These are phyloP conservation scores for Caenorhabditis parvicauda DNA, from an alignment of 2,888 invertebrate species.

Conservation along the genomic window DNA sequence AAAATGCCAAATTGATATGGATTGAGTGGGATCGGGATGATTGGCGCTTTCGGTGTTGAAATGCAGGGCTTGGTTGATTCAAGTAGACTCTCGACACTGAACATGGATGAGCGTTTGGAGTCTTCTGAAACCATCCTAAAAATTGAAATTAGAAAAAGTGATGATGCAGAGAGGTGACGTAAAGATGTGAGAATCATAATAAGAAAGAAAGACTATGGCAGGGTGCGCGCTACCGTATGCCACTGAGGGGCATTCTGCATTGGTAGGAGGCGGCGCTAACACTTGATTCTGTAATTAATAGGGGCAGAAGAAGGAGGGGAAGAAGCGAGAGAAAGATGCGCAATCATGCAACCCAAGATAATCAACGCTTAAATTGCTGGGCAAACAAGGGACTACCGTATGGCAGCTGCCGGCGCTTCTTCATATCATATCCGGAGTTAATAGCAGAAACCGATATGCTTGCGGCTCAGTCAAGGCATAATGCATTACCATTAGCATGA, in stretches of 20 bases:
- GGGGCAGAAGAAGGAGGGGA: conserved; percentile 9
- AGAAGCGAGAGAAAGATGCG: not conserved
- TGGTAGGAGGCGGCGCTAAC: conserved; percentile 3
- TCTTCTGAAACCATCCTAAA: conserved; percentile 28
- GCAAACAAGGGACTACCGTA: conserved; percentile 19
- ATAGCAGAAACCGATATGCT: conserved; percentile 13
- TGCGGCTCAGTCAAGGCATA: not conserved
- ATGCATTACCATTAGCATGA: not conserved
- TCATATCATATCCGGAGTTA: no score
- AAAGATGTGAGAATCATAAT: not conserved
- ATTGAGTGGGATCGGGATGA: conserved; percentile 9
- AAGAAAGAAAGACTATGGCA: not conserved
- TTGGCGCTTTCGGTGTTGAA: conserved; percentile 23
- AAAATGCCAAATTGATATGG: conserved; percentile 24
- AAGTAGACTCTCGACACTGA: conserved; percentile 34
- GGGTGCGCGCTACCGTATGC: not conserved
- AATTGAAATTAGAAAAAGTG: not conserved
- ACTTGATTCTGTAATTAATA: conserved; percentile 15
- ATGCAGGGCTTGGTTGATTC: conserved; percentile 26
- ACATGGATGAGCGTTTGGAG: conserved; percentile 22
- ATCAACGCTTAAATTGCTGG: conserved; percentile 16
- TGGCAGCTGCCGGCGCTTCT: no score
- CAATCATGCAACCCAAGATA: conserved; percentile 12
- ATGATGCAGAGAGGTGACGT: not conserved
- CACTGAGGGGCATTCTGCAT: not conserved